phyloP scores from a whole-genome alignment of 2,113 vertebrate species.

The Azemiops feae region DNA sequence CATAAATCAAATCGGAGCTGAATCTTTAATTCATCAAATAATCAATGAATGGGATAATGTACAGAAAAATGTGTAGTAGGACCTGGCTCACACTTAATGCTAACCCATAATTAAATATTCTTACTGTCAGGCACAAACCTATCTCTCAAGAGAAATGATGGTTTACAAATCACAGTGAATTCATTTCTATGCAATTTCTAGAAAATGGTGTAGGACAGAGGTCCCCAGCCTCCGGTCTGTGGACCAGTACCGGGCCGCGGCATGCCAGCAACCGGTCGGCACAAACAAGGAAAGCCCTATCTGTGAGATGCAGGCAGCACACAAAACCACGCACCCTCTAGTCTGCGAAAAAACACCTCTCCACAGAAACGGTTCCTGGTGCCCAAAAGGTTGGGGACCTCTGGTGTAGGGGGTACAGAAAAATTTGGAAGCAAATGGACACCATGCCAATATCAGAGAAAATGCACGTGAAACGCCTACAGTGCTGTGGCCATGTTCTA shows the following conservation, averaged over 20 bases:
- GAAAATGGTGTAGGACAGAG: neutral
- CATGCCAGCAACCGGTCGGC: no score
- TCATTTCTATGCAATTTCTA: neutral
- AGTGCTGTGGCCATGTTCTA: no score
- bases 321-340: no score
- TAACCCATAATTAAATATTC: neutral
- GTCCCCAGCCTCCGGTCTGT: no score
- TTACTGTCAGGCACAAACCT: neutral
- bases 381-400: no score
- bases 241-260: no score
- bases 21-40: neutral
- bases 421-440: neutral
- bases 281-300: no score
- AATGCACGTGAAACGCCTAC: neutral
- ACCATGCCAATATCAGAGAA: neutral
- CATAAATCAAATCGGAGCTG: neutral
- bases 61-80: neutral
- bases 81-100: neutral
- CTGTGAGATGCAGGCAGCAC: no score
- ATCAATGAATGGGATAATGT: neutral
- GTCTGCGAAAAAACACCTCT: no score
- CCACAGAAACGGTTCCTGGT: no score
- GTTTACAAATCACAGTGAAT: neutral
- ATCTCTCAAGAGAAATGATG: neutral
- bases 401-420: neutral